Base-by-base conservation (phyloP, 92 coral and sea anemone genomes). In the Zoanthus solanderi region DNA sequence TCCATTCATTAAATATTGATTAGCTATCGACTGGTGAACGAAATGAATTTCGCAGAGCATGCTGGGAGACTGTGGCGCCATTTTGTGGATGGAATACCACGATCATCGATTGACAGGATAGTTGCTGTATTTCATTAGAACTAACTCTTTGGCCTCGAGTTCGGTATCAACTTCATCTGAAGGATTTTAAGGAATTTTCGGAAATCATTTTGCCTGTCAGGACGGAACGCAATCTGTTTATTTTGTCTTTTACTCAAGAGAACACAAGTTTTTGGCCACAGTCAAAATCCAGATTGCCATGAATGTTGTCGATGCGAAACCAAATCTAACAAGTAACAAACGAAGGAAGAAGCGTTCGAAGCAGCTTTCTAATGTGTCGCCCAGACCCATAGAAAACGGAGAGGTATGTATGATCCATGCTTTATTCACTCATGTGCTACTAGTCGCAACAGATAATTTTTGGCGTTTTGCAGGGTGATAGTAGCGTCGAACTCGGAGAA, bases 51-150 rank as follows among this genome's bases (percentile, higher is more conserved):
- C 85, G 85, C 85, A 34, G 31, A 12, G 85, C 85, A 81, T 81
- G 75, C 85, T 29, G 85, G 85, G 85, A 81, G 75, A 47, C 9
- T 81, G 75, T 81, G 85, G 85, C 85, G 85, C 85, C 85, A 81
- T 81, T 81, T 81, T 81, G 85, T 29, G 28, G 82, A 81, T 81
- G 74, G 85, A 81, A 81, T 81, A 81, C 85, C 71, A 65, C 85
- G 75, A 81, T 81, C 75, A 71, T 81, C 75, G 75, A 71, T 48
- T 23, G 74, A 81, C 30, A 46, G 85, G 76, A 31, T 68, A 81
- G 47, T 66, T 67, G 85, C 67, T 60, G n/a, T 28, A 63, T 67
- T 81, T 81, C 44, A 42, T 28, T 65, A 13, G 71, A 81, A 81
- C 85, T 81, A 45, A 18, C 16, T 31, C 12, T 81, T 80, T 63